These are phyloP conservation scores for Oncorhynchus kisutch DNA, from an alignment of 2,113 vertebrate genomes.

Conservation along the genomic window DNA sequence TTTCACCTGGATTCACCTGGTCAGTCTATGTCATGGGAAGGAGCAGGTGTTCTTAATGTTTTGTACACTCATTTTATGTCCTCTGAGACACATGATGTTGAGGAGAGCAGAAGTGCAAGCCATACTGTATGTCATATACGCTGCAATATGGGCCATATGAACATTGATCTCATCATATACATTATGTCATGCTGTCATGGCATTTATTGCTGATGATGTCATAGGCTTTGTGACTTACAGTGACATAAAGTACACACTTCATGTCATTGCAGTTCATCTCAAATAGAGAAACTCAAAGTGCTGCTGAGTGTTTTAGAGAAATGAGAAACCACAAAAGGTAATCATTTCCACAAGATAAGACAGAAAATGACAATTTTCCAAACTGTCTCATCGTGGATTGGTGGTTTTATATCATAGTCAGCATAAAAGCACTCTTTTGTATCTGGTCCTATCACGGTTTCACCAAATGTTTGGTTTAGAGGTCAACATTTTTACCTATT, in stretches of 20 bases:
- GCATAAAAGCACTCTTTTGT: too few relatives aligned
- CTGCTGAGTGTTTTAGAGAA: neutral
- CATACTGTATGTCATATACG: neutral
- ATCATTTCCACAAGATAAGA: neutral
- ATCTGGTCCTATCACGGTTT: too few relatives aligned
- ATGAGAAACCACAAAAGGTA: neutral
- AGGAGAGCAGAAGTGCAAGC: neutral
- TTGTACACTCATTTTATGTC: neutral
- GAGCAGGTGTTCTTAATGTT: neutral
- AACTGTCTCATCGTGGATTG: too few relatives aligned
- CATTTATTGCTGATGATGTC: neutral
- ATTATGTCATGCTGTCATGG: neutral
- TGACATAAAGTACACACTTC: neutral
- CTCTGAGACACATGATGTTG: neutral
- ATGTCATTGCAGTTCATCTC: neutral
- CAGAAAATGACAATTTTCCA: too few relatives aligned
- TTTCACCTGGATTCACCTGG: too few relatives aligned
- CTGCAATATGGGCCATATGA: neutral
- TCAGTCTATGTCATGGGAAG: too few relatives aligned
- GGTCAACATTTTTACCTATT: neutral
- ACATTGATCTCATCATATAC: neutral
- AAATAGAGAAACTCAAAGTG: neutral
- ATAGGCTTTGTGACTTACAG: neutral
- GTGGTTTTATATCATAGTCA: too few relatives aligned
- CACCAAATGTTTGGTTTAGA: constrained; percentile 3